Evolutionary conservation across 2,797 vertebrate species (phyloP), one percentile per base, ranked within the genome.

Genomic region (Dicrostonyx torquatus): DNA sequence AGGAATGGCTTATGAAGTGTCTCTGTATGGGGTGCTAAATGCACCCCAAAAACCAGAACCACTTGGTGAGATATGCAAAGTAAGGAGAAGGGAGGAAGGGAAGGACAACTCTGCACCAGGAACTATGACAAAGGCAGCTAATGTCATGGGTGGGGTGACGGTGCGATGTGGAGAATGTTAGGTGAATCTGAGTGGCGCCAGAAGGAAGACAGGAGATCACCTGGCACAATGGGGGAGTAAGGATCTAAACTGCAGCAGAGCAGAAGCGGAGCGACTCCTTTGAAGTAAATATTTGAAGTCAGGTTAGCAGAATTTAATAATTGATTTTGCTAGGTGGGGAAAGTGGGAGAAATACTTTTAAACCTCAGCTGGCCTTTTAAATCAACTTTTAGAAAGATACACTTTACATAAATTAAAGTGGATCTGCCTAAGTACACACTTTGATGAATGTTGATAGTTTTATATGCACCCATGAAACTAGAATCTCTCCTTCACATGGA

Each of bases 401-500:
- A 43, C 18, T 75, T 96, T 60, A 90, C 14, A 20, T 70, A 89
- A 85, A 92, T 88, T 62, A 68, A 92, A 90, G 50, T 93, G 34
- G 20, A 40, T 91, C 62, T 50, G 64, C 91, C 90, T 37, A 92
- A 76, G 64, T 70, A 89, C 73, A 77, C 12, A 79, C 31, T 79
- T 64, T 64, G 37, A 79, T 94, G 77, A 75, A 29, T 76, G 92
- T 87, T 84, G 55, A 87, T 78, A 92, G 90, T 72, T 37, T 11
- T 76, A 48, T 64, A 37, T 80, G 72, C 9, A 58, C 24, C 13
- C 29, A 50, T 7, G 29, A 87, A 91, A 84, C 70, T 15, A 93
- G 90, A 66, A 13, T 77, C 62, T 92, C 45, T 87, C 68, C 48
- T 34, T 37, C 40, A 85, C 85, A 60, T 37, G 43, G 12, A 93